A percentile compares a stretch with the other conserved stretches of the same genome.
Conservation (phyloP, 1,140 invertebrate species). For the Ganaspis sp. region DNA sequence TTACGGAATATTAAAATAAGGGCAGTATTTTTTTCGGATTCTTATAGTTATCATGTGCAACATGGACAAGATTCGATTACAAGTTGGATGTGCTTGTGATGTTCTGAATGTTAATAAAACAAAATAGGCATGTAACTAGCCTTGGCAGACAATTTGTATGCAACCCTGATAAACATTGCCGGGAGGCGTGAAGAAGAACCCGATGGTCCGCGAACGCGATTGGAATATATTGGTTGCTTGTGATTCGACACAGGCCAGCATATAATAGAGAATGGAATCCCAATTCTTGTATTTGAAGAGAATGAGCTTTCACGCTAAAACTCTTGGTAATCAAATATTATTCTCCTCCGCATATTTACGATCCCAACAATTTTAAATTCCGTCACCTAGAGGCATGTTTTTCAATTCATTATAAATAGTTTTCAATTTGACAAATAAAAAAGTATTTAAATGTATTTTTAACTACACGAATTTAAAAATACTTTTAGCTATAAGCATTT, state of each 20-base stretch:
- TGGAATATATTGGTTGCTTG: conserved; percentile 41
- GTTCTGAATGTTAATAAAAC: conserved; percentile 28
- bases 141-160: conserved; percentile 41
- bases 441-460: too few relatives aligned
- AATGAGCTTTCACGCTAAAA: conserved; percentile 3
- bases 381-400: too few relatives aligned
- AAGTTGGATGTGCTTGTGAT: conserved; percentile 5
- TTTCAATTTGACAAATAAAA: too few relatives aligned
- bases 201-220: conserved; percentile 38
- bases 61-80: conserved; percentile 25
- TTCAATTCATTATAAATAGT: too few relatives aligned
- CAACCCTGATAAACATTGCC: conserved; percentile 44
- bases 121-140: conserved; percentile 30
- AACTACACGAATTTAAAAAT: too few relatives aligned
- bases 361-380: background rate
- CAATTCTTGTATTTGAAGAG: conserved; percentile 23
- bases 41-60: conserved; percentile 25
- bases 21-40: background rate
- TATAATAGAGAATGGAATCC: conserved; percentile 27
- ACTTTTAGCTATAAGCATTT: too few relatives aligned
- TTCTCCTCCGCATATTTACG: background rate
- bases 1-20: background rate
- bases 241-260: background rate
- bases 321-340: background rate
- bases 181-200: conserved; percentile 39